A percentile compares a stretch with the other conserved stretches of the same genome.
phyloP scores from a whole-genome alignment of 2,113 vertebrate species.

The Cyprinodon tularosa region DNA sequence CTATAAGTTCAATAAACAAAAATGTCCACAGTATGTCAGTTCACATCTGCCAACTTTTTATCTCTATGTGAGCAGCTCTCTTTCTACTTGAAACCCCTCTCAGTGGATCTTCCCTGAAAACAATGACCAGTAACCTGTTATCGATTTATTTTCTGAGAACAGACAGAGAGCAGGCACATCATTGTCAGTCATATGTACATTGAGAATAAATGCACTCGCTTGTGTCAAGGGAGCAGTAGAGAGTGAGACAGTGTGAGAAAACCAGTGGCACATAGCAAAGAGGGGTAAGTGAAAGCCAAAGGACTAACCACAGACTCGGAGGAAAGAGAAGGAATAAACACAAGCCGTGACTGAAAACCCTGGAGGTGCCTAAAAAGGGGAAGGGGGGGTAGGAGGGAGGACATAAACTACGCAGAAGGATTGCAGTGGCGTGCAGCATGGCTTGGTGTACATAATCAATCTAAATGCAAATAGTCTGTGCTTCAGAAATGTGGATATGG shows the following conservation, averaged over 20 bases:
- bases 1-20: too few relatives aligned
- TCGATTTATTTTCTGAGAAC: slow-evolving; percentile 56
- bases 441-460: slow-evolving; percentile 9
- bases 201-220: slow-evolving; percentile 35
- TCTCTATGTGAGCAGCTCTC: background rate
- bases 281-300: slow-evolving; percentile 4
- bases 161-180: slow-evolving; percentile 22
- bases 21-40: background rate
- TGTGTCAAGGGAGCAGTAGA: slow-evolving; percentile 21
- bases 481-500: slow-evolving; percentile 17
- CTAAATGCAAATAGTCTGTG: slow-evolving; percentile 26
- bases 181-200: slow-evolving; percentile 38
- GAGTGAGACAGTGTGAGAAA: slow-evolving; percentile 9
- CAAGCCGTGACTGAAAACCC: background rate
- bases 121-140: slow-evolving; percentile 36
- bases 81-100: slow-evolving; percentile 34
- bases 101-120: slow-evolving; percentile 21
- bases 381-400: too few relatives aligned
- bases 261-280: slow-evolving; percentile 6
- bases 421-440: background rate
- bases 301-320: background rate
- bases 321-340: background rate
- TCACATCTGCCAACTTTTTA: background rate
- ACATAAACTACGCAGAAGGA: background rate
- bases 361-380: background rate